A percentile compares a stretch with the other conserved stretches of the same genome.
phyloP scores from a whole-genome alignment of 2,888 invertebrate genomes.

The Torymus texanus region DNA sequence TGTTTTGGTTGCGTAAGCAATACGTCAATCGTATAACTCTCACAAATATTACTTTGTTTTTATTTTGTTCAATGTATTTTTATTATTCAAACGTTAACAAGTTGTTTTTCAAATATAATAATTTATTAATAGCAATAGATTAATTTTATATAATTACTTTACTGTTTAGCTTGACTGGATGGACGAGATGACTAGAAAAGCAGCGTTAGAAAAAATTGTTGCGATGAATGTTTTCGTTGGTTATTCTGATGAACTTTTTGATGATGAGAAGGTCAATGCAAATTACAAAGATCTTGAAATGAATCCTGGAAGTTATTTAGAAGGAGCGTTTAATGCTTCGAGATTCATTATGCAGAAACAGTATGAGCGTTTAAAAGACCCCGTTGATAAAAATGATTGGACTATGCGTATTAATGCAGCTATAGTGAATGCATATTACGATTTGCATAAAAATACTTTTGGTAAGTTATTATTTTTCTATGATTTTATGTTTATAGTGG shows the following conservation, averaged over 20 bases:
- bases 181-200: slow-evolving; percentile 43
- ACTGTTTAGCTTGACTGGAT: slow-evolving; percentile 76
- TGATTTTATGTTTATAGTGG: not conserved
- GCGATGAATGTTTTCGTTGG: slow-evolving; percentile 75
- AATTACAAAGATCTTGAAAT: slow-evolving; percentile 28
- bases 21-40: too few relatives aligned
- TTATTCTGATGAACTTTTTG: slow-evolving; percentile 80
- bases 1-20: too few relatives aligned
- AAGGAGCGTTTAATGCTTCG: slow-evolving; percentile 72
- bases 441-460: slow-evolving; percentile 86
- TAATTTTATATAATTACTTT: not conserved
- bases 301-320: slow-evolving; percentile 23
- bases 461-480: not conserved
- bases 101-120: too few relatives aligned
- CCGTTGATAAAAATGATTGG: slow-evolving; percentile 89
- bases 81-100: too few relatives aligned
- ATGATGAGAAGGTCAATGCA: slow-evolving; percentile 61
- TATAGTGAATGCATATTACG: slow-evolving; percentile 91
- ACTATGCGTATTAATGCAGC: slow-evolving; percentile 80
- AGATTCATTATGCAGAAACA: slow-evolving; percentile 88
- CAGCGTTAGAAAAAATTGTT: slow-evolving; percentile 72
- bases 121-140: too few relatives aligned
- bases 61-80: too few relatives aligned
- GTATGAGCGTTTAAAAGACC: slow-evolving; percentile 85
- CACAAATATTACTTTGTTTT: too few relatives aligned